Percentiles rank a stretch among this genome's conserved stretches.
phyloP scores from a whole-genome alignment of 2,113 vertebrate genomes.

The Lamprologus lemairii region DNA sequence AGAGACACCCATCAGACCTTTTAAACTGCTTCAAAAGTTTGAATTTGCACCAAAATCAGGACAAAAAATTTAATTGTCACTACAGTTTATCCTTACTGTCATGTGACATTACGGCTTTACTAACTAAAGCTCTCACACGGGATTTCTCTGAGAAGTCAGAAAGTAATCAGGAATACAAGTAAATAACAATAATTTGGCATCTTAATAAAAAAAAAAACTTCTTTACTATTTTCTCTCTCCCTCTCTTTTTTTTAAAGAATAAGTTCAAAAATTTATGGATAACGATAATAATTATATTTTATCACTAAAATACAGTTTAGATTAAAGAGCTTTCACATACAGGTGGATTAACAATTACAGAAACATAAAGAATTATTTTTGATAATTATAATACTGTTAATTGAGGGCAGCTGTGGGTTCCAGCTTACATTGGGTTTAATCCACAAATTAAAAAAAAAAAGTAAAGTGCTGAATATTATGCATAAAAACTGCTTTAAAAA shows the following conservation, averaged over 20 bases:
- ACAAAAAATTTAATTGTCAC: fast-evolving
- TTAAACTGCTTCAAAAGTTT: neutral
- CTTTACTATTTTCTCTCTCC: too few species aligned
- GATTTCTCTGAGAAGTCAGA: neutral
- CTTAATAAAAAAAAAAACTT: neutral
- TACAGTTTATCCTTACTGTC: neutral
- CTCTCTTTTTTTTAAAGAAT: neutral
- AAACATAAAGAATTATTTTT: neutral
- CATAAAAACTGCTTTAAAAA: neutral
- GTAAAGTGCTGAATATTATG: neutral
- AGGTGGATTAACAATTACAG: neutral
- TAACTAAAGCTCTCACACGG: neutral
- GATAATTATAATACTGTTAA: neutral
- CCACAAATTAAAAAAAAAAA: neutral
- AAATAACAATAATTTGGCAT: neutral
- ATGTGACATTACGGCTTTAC: neutral
- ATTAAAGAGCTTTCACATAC: neutral
- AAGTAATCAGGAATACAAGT: neutral
- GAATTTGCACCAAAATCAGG: neutral
- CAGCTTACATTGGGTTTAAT: neutral
- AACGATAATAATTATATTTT: neutral
- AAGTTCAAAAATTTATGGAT: neutral
- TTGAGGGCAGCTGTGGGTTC: neutral
- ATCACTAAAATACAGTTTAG: neutral
- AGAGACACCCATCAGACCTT: neutral